phyloP scores from a whole-genome alignment of 2,113 vertebrate genomes.

The Electrona antarctica region DNA sequence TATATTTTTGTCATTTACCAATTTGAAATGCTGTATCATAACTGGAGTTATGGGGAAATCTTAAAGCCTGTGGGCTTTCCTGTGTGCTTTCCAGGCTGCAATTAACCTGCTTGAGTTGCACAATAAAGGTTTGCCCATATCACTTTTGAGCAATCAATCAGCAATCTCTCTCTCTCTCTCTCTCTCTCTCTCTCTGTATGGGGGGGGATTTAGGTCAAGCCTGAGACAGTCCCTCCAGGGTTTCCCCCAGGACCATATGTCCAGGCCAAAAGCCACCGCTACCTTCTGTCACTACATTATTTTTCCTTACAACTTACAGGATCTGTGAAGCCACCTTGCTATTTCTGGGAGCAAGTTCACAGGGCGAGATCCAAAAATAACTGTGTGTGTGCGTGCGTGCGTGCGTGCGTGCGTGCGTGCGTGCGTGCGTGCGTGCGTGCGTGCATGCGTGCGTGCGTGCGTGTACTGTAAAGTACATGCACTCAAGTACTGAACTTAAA shows the following conservation, averaged over 20 bases:
- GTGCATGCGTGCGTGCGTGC: neutral
- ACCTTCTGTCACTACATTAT: conserved; percentile 45
- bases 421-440: conserved; percentile 7
- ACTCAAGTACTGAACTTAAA: too few relatives aligned
- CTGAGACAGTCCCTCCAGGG: conserved; percentile 32
- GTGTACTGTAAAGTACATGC: neutral
- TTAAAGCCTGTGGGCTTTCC: neutral
- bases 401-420: conserved; percentile 9
- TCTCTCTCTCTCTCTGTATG: neutral
- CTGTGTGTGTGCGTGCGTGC: neutral
- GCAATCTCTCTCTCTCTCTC: neutral
- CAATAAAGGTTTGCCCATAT: too few relatives aligned
- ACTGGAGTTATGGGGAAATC: neutral
- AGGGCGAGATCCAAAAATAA: neutral
- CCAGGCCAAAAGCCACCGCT: conserved; percentile 49
- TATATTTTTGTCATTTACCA: neutral
- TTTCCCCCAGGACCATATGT: conserved; percentile 53
- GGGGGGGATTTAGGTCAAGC: conserved; percentile 56
- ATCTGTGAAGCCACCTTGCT: conserved; percentile 35
- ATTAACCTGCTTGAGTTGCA: too few relatives aligned
- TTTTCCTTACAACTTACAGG: conserved; percentile 23
- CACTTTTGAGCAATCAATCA: too few relatives aligned
- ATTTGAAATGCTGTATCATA: too few relatives aligned
- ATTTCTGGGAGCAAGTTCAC: conserved; percentile 7
- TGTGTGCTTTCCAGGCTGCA: too few relatives aligned